Evolutionary conservation across 2,113 vertebrate species (phyloP), one percentile per base, ranked within the genome.

Genomic region (Eurypyga helias): DNA sequence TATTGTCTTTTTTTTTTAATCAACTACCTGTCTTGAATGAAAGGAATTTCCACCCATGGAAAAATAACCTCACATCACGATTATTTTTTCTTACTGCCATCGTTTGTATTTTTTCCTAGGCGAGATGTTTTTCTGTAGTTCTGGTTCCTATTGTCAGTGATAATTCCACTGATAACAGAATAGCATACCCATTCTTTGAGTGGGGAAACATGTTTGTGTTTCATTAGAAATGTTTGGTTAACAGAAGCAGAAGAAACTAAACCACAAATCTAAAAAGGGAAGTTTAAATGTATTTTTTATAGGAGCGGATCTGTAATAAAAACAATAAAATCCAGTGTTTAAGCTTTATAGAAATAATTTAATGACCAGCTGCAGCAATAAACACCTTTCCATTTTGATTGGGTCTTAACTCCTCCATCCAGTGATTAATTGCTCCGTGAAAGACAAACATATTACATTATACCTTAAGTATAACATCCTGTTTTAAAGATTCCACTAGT

Each of bases 321-420:
- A 97, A 88, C 91, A 96, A 81, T 96, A 95, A 96, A 95, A 95
- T 70, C 73, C 81, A 93, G 51, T 94, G 93, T 89, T 96, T 97
- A 96, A 95, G 88, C 81, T 96, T 96, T 94, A 92, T 78, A 97
- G 96, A 95, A 93, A 97, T 98, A 95, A 95, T 92, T 97, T 97
- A 94, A 96, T 96, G 91, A 93, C 94, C 96, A 97, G 95, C 93
- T 95, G 93, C 95, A 97, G 92, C 95, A 96, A 94, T 95, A 97
- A 97, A 97, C 93, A 95, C 94, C 90, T 90, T 96, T 97, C 72
- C 36, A 0, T 97, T 97, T 96, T 97, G 93, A 95, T 94, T 96
- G 90, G 96, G 77, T 96, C 93, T 97, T 96, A 95, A 93, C 89
- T 95, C 61, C 66, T 91, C 92, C 43, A 79, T 94, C 75, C 83